Evolutionary conservation across 2,888 invertebrate genomes (phyloP).

Genomic region (Trichopria drosophilae): DNA sequence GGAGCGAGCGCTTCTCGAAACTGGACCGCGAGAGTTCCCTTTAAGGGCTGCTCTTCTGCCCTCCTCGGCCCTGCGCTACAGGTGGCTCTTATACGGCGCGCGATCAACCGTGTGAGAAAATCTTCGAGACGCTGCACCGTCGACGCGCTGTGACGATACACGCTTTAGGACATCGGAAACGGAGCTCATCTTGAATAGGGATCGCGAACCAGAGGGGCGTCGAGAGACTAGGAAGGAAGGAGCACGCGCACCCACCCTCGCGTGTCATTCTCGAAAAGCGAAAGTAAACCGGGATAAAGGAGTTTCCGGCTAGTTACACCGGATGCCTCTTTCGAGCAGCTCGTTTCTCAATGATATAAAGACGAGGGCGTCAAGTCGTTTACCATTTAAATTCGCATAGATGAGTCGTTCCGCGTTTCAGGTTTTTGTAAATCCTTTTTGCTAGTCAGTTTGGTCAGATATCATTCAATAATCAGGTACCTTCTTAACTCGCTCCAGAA

Average conservation of each 20-base stretch:
- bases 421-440: too few relatives aligned
- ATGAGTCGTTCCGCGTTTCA: too few relatives aligned
- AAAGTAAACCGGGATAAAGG: constrained; percentile 13
- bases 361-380: constrained; percentile 18
- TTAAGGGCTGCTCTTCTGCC: constrained; percentile 12
- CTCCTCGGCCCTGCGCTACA: constrained; percentile 35
- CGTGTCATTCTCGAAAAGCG: constrained; percentile 24
- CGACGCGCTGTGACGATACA: constrained; percentile 20
- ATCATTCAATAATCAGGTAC: too few relatives aligned
- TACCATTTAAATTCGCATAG: too few relatives aligned
- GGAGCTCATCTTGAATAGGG: too few relatives aligned
- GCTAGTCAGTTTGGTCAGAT: too few relatives aligned
- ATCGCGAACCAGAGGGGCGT: too few relatives aligned
- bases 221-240: constrained; percentile 11
- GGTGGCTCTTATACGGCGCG: constrained; percentile 37
- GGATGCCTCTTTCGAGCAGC: constrained; percentile 36
- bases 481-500: too few relatives aligned
- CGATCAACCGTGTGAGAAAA: constrained; percentile 47
- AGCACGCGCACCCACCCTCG: constrained; percentile 9
- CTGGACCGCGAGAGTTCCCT: constrained; percentile 19
- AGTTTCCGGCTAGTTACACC: constrained; percentile 27
- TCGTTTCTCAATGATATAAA: constrained; percentile 39
- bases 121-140: constrained; percentile 25
- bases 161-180: constrained; percentile 18
- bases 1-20: constrained; percentile 6